Evolutionary conservation across 2,888 invertebrate genomes (phyloP).

Genomic region (Brachynemurus nebulosus): DNA sequence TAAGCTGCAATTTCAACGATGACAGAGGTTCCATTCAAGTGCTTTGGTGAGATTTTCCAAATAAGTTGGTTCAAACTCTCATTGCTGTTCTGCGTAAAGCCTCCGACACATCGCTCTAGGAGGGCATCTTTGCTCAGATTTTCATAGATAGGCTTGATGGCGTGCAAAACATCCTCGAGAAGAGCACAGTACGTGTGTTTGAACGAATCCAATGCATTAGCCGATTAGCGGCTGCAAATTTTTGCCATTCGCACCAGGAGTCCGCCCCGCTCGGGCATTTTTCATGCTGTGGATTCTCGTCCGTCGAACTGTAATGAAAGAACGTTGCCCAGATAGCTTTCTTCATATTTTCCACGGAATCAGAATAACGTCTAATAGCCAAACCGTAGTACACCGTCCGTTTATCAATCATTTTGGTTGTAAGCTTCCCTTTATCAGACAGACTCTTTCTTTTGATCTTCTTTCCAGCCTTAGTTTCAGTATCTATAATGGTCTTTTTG

Average conservation of each 20-base stretch:
- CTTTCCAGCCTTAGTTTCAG: neutral
- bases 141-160: constrained; percentile 14
- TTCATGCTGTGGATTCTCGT: constrained; percentile 15
- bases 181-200: constrained; percentile 17
- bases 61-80: constrained; percentile 15
- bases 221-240: constrained; percentile 13
- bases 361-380: constrained; percentile 18
- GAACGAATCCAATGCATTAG: constrained; percentile 9
- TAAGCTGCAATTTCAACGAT: constrained; percentile 14
- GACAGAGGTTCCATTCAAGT: constrained; percentile 11
- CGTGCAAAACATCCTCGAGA: constrained; percentile 11
- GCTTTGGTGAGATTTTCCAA: constrained; percentile 16
- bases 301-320: constrained; percentile 12
- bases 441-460: constrained; percentile 11
- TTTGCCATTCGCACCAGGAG: constrained; percentile 17
- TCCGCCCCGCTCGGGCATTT: constrained; percentile 13
- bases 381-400: constrained; percentile 21
- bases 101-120: constrained; percentile 12
- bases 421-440: constrained; percentile 18
- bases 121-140: constrained; percentile 13
- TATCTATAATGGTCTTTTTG: neutral
- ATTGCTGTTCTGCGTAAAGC: constrained; percentile 15
- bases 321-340: constrained; percentile 15
- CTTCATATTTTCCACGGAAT: constrained; percentile 18
- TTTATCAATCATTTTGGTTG: constrained; percentile 18